Evolutionary conservation across 2,888 invertebrate species (phyloP), one percentile per base, ranked within the genome.

Genomic region (Crepidodera aurea): DNA sequence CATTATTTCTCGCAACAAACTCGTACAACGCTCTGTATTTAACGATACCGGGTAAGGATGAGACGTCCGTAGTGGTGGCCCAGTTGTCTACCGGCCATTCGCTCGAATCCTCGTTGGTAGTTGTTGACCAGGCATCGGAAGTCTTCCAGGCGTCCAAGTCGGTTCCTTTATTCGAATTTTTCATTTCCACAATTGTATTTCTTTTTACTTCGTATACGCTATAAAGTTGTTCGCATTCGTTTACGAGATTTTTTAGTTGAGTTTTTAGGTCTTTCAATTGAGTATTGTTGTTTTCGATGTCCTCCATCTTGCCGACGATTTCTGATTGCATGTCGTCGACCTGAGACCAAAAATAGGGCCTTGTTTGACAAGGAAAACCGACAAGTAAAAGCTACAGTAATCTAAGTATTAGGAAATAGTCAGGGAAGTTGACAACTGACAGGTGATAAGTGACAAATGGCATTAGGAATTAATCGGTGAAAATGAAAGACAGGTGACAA

Each of bases 1-100:
- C 99, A 0, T 86, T 85, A 71, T 95, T 96, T 53, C 98, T 85
- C 0, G 97, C 95, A 7, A 89, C 89, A 82, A 99, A 99, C 79
- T 96, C 95, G 78, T 94, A 99, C 46, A 98, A 84, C 13, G 96
- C 97, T 57, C 94, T 87, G 83, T 95, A 97, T 77, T 90, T 90
- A 39, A 84, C 84, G 64, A 84, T 84, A 32, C 84, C 85, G 2
- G 84, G 80, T 39, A 82, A 76, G 60, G 73, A 71, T 13, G 74
- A 78, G 10, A 82, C 76, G 3, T 80, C 77, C 6, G 75, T 69
- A 62, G 71, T 63, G 15, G 77, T 54, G 4, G 22, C 22, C 22
- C 22, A 22, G 0, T 79, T 78, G 1, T 81, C 75, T 2, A 83
- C 84, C 19, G 75, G 85, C 86, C 87, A 88, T 51, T 83, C 82